Base-by-base conservation (phyloP, 2,797 vertebrate species). In the Lagorchestes hirsutus region DNA sequence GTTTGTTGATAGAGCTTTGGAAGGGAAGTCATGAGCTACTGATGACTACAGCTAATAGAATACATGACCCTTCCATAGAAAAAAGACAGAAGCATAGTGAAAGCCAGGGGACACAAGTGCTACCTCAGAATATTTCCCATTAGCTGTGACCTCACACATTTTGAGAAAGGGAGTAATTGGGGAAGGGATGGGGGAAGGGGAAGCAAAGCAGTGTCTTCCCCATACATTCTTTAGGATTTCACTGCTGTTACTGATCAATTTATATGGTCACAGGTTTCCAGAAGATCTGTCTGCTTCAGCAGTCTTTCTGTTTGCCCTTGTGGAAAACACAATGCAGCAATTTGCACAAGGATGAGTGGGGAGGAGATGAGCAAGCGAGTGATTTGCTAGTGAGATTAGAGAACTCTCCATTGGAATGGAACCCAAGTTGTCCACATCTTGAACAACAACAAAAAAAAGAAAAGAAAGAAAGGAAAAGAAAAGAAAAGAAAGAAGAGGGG, bases 401-500 rank as follows among this genome's bases (percentile, higher is more conserved):
- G 93, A 94, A 50, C 74, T 95, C 24, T 91, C 92, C 94, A 14
- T 92, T 57, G 87, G 52, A 95, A 59, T 57, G 87, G 55, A 95
- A 59, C 55, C 58, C 55, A 93, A 82, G 50, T 87, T n/a, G 54
- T n/a, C 13, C 22, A 92, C 46, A 74, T 29, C 34, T 54, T n/a
- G 87, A 58, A 31, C 3, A 27, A 56, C 91, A 96, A 22, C 13
- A 90, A 29, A 54, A 82, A 82, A 18, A 46, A 28, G 2, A 12
- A 95, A 93, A 31, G 8, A 67, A 46, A 92, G 11, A 74, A 18
- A 40, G 8, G 12, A 55, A 31, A n/a, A 16, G 27, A 67, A 31
- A 13, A 54, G 87, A 50, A n/a, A 90, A 14, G 11, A 54, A 18
- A 92, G 90, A 6, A 93, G 90, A 95, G 59, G 29, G 28, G 18